phyloP scores from a whole-genome alignment of 2,113 vertebrate genomes.

The Brachyistius frenatus region DNA sequence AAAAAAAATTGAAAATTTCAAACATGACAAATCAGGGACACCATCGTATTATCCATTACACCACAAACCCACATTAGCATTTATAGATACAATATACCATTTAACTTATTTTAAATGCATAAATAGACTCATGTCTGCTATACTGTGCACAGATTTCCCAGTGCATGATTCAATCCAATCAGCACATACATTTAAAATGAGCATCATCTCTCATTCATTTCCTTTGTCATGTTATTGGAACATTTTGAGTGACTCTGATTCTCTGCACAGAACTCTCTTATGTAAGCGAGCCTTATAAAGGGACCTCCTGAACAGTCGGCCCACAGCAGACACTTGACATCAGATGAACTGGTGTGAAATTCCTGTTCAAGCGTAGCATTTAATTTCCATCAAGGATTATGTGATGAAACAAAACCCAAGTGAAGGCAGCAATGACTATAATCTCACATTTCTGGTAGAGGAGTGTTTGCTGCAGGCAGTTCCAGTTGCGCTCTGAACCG shows the following conservation, averaged over 20 bases:
- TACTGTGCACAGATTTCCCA: neutral
- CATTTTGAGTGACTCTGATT: neutral
- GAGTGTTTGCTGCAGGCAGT: slow-evolving; percentile 9
- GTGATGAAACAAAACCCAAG: slow-evolving; percentile 20
- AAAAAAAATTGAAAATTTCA: no score
- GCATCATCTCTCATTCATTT: neutral
- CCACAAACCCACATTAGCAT: neutral
- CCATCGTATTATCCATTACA: no score
- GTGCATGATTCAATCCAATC: neutral
- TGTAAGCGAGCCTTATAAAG: neutral
- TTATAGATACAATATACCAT: no score
- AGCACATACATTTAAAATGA: neutral
- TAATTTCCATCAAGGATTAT: slow-evolving; percentile 8
- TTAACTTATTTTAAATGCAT: neutral
- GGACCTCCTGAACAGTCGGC: neutral
- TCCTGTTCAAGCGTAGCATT: neutral
- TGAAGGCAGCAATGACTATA: slow-evolving; percentile 21
- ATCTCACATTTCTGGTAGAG: slow-evolving; percentile 4
- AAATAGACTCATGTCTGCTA: neutral
- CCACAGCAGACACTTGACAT: neutral
- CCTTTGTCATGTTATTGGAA: neutral
- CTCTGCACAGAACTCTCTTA: neutral
- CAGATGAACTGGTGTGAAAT: neutral
- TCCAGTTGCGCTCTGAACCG: neutral
- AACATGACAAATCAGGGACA: no score